Evolutionary conservation across 2,797 vertebrate genomes (phyloP).

Genomic region (Lithobates pipiens): DNA sequence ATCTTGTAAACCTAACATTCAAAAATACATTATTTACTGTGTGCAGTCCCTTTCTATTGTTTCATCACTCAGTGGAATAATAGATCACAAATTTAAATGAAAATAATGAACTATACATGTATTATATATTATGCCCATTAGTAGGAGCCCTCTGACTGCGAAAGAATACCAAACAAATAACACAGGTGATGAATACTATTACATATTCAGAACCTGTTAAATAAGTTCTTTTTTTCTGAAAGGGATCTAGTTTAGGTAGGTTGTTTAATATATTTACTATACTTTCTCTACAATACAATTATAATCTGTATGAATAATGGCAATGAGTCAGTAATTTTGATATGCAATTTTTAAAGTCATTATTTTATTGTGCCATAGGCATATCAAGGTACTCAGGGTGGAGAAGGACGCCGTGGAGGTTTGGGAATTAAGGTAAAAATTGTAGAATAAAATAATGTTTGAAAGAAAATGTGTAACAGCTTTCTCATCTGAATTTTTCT

Average conservation of each 20-base stretch:
- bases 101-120: not conserved
- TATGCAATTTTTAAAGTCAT: not conserved
- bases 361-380: constrained; percentile 69
- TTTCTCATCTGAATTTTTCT: too few relatives aligned
- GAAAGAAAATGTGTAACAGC: too few relatives aligned
- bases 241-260: not conserved
- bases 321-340: not conserved
- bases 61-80: not conserved
- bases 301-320: not conserved
- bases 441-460: not conserved
- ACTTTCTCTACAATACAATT: not conserved
- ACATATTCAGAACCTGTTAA: too few relatives aligned
- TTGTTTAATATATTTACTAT: not conserved
- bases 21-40: not conserved
- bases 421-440: constrained; percentile 75
- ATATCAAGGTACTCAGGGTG: constrained; percentile 84
- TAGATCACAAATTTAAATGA: not conserved
- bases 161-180: too few relatives aligned
- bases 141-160: too few relatives aligned
- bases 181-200: too few relatives aligned
- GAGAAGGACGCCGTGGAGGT: constrained; percentile 72
- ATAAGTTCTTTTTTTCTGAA: too few relatives aligned
- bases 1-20: not conserved
- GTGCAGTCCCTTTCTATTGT: not conserved
- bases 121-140: not conserved